Percentiles rank a stretch among this genome's conserved stretches.
Conservation (phyloP, 92 coral and sea anemone genomes). For the Micromussa lordhowensis region DNA sequence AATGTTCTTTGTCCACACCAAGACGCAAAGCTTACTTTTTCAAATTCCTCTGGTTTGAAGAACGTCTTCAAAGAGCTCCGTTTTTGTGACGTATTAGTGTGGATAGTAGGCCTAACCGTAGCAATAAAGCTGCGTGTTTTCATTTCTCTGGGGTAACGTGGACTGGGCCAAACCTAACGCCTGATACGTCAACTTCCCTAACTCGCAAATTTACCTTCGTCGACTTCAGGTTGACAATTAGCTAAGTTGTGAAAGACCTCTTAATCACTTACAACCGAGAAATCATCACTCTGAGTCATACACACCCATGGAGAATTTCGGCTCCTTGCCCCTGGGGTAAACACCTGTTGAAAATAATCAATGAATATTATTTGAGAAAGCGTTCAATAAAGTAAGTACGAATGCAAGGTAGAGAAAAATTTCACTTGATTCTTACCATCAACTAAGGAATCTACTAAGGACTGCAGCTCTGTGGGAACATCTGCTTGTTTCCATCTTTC, state of each 20-base stretch:
- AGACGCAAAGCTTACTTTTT: too few species aligned
- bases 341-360: conserved; percentile 63
- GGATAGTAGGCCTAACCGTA: too few species aligned
- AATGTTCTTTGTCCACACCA: too few species aligned
- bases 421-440: conserved; percentile 73
- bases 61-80: too few species aligned
- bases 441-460: conserved; percentile 86
- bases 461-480: conserved; percentile 94
- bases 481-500: conserved; percentile 99
- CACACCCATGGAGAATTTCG: conserved; percentile 82
- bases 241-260: not conserved
- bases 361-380: not conserved
- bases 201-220: too few species aligned
- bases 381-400: not conserved
- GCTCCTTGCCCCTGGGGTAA: conserved; percentile 83
- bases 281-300: not conserved
- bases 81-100: too few species aligned
- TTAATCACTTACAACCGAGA: not conserved
- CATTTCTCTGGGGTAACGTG: too few species aligned
- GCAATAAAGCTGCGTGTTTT: too few species aligned
- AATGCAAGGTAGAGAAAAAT: not conserved
- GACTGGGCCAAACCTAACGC: too few species aligned
- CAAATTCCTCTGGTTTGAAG: too few species aligned
- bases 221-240: too few species aligned
- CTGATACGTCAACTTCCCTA: too few species aligned